phyloP scores from a whole-genome alignment of 92 coral and sea anemone genomes.

The Bergia puertoricense region DNA sequence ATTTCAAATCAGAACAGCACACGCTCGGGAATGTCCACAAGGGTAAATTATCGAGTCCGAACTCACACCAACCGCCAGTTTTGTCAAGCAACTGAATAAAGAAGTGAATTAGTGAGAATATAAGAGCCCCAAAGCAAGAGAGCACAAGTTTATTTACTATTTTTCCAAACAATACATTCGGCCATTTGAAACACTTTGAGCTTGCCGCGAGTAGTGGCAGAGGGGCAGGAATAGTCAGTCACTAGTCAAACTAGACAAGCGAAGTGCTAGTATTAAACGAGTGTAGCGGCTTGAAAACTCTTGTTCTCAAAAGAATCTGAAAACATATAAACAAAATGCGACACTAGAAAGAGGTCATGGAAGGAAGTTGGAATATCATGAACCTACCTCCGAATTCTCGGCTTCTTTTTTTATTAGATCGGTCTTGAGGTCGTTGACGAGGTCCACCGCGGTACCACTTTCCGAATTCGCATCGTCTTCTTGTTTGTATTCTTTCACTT shows the following conservation, averaged over 20 bases:
- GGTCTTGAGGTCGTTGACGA: slow-evolving; percentile 98
- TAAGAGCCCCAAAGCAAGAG: slow-evolving; percentile 42
- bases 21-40: slow-evolving; percentile 40
- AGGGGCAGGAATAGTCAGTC: slow-evolving; percentile 1
- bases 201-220: slow-evolving; percentile 69
- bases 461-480: slow-evolving; percentile 96
- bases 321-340: slow-evolving; percentile 9
- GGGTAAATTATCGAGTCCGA: neutral
- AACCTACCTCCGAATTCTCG: slow-evolving; percentile 89
- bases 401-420: slow-evolving; percentile 99
- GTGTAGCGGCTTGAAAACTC: slow-evolving; percentile 43
- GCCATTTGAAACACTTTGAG: slow-evolving; percentile 76
- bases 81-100: slow-evolving; percentile 10
- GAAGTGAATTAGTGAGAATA: slow-evolving; percentile 34
- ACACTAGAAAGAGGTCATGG: slow-evolving; percentile 6
- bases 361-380: slow-evolving; percentile 23
- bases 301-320: slow-evolving; percentile 27
- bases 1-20: slow-evolving; percentile 67
- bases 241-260: neutral
- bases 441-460: slow-evolving; percentile 93
- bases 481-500: slow-evolving; percentile 95
- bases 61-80: slow-evolving; percentile 4
- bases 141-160: slow-evolving; percentile 90
- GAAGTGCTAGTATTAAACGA: slow-evolving; percentile 23
- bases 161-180: slow-evolving; percentile 92